Conservation (phyloP, 2,888 invertebrate species). For the Lasioglossum pauxillum region DNA sequence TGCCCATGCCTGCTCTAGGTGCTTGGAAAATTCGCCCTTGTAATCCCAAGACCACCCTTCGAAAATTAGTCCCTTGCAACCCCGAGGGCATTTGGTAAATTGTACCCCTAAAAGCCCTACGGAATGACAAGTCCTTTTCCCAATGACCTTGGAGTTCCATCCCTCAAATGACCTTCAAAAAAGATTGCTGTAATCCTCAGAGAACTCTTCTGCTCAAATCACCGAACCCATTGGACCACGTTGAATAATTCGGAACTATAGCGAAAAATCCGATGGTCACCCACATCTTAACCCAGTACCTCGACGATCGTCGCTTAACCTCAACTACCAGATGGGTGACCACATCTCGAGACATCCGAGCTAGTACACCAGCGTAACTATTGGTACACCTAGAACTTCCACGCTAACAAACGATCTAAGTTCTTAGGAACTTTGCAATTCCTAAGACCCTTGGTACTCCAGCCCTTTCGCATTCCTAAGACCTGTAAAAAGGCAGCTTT, state of each 20-base stretch:
- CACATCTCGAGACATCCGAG: background rate
- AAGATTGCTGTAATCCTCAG: background rate
- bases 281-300: background rate
- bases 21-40: background rate
- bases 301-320: background rate
- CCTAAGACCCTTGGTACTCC: background rate
- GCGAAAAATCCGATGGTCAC: background rate
- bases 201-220: background rate
- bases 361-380: background rate
- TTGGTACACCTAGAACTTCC: background rate
- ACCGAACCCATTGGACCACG: background rate
- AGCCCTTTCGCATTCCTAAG: background rate
- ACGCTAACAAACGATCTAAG: background rate
- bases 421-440: background rate
- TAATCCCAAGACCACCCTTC: background rate
- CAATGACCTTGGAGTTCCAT: background rate
- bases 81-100: background rate
- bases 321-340: background rate
- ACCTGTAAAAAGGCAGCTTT: background rate
- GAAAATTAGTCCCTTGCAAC: background rate
- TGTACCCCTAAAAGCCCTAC: background rate
- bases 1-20: no score
- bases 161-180: background rate
- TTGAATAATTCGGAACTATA: background rate
- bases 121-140: background rate